Percentiles rank a stretch among this genome's conserved stretches.
Conservation (phyloP, 2,797 vertebrate species). For the Pitangus sulphuratus region DNA sequence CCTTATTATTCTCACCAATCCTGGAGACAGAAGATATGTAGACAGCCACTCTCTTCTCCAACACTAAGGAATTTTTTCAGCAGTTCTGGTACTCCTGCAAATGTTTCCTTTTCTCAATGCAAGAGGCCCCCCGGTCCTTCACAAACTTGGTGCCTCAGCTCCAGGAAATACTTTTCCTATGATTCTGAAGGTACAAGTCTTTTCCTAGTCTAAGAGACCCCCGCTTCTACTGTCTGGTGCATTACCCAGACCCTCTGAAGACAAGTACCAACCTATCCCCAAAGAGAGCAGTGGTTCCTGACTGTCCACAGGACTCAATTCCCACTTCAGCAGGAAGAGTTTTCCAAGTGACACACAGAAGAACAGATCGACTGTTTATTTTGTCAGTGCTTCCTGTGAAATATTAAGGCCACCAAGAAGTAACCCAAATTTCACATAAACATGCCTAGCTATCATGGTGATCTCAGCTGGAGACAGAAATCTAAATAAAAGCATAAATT, state of each 20-base stretch:
- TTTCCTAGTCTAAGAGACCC: neutral
- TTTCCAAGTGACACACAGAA: neutral
- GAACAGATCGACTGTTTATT: neutral
- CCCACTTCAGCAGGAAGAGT: neutral
- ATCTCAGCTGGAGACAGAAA: neutral
- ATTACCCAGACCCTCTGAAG: neutral
- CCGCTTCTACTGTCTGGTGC: neutral
- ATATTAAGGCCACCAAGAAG: neutral
- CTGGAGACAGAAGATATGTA: neutral
- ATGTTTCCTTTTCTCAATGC: neutral
- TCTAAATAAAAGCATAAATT: neutral
- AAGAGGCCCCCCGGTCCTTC: neutral
- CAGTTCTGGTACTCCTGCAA: neutral
- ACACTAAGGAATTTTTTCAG: neutral
- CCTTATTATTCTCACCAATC: rapidly evolving
- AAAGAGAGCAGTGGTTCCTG: neutral
- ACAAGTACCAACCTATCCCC: neutral
- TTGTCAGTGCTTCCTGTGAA: neutral
- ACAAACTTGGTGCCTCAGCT: neutral
- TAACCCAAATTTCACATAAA: neutral
- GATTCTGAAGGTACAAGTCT: neutral
- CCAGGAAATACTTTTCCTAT: neutral
- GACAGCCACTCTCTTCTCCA: neutral
- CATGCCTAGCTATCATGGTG: neutral
- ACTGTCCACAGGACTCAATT: neutral